phyloP scores from a whole-genome alignment of 92 coral and sea anemone species.

The Montipora capitata region DNA sequence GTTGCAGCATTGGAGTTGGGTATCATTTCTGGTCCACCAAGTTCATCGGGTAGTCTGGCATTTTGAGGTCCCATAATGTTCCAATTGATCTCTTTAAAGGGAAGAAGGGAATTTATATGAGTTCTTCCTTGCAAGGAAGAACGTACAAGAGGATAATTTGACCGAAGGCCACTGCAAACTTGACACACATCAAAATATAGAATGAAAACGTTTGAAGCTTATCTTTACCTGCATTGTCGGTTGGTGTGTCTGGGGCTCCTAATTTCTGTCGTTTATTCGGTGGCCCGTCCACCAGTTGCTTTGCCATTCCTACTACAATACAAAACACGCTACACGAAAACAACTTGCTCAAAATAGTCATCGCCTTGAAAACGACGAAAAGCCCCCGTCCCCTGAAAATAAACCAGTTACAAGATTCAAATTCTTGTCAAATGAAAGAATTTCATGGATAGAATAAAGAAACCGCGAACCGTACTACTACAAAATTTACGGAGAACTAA shows the following conservation, averaged over 20 bases:
- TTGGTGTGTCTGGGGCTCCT: conserved; percentile 99
- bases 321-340: conserved; percentile 99
- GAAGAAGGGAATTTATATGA: conserved; percentile 84
- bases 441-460: conserved; percentile 31
- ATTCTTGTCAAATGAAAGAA: conserved; percentile 63
- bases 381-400: conserved; percentile 90
- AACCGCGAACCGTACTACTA: conserved; percentile 66
- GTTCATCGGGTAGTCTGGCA: conserved; percentile 96
- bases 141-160: conserved; percentile 62
- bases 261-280: conserved; percentile 99
- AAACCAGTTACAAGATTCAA: conserved; percentile 87
- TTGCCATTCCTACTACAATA: conserved; percentile 99
- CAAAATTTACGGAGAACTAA: conserved; percentile 94
- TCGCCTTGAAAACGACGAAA: conserved; percentile 90
- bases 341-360: conserved; percentile 99
- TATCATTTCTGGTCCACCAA: conserved; percentile 85
- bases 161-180: conserved; percentile 57
- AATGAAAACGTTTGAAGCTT: conserved; percentile 15
- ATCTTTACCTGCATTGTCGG: conserved; percentile 98
- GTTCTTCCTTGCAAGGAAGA: conserved; percentile 68
- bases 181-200: neutral
- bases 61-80: conserved; percentile 92
- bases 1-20: conserved; percentile 83
- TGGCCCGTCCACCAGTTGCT: conserved; percentile 99
- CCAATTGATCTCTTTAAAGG: conserved; percentile 94